Evolutionary conservation across 1,140 invertebrate genomes (phyloP).

Genomic region (Pseudomyrmex dendroicus): DNA sequence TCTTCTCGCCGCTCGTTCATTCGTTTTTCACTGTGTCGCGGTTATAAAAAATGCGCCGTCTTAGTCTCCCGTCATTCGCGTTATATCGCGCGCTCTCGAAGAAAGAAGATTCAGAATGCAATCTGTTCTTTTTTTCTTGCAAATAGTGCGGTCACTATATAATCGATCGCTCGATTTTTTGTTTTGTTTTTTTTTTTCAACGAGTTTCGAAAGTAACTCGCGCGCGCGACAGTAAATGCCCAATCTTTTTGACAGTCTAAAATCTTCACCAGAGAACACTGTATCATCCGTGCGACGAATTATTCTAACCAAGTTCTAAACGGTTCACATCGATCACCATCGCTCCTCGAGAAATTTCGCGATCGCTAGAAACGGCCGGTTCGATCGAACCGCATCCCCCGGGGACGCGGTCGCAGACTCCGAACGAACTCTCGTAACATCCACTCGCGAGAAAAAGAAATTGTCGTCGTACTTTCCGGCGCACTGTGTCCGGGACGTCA

Average conservation of each 20-base stretch:
- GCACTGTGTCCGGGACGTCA: background rate
- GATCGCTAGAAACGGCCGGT: conserved; percentile 5
- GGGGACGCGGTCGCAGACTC: too few relatives aligned
- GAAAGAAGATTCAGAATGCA: background rate
- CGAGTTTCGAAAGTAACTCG: background rate
- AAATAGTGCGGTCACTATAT: too few relatives aligned
- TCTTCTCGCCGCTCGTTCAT: background rate
- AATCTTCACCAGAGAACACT: background rate
- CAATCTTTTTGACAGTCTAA: background rate
- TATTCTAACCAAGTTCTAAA: background rate
- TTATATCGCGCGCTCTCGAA: background rate
- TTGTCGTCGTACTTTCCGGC: background rate
- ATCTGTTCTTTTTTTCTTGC: too few relatives aligned
- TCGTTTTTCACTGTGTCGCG: background rate
- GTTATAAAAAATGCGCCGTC: background rate
- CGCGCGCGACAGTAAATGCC: too few relatives aligned
- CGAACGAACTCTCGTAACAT: background rate
- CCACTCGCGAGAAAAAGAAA: background rate
- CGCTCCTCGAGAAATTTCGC: background rate
- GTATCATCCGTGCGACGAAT: background rate
- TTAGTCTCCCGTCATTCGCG: background rate
- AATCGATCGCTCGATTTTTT: background rate
- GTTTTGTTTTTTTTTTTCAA: too few relatives aligned
- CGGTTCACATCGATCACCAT: conserved; percentile 24
- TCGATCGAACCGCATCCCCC: background rate